Evolutionary conservation across 2,888 invertebrate species (phyloP).

Genomic region (Cerastis leucographa): DNA sequence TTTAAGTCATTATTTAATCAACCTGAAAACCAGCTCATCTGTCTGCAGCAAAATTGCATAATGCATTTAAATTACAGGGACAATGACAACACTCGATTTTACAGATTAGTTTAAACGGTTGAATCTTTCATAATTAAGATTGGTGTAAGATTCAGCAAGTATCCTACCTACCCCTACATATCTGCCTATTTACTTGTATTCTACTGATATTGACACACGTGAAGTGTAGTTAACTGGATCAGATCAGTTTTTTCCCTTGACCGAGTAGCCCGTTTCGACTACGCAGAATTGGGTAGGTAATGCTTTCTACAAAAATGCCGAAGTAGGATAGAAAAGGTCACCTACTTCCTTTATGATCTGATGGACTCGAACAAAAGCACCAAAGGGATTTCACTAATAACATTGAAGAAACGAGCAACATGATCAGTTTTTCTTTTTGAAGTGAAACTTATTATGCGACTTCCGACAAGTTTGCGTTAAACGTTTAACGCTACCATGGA

Average conservation of each 20-base stretch:
- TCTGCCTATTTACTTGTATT: background rate
- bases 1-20: slow-evolving; percentile 56
- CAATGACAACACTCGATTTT: slow-evolving; percentile 38
- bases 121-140: slow-evolving; percentile 8
- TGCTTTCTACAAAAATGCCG: background rate
- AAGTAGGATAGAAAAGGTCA: background rate
- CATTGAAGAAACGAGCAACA: background rate
- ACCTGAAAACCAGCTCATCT: slow-evolving; percentile 18
- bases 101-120: background rate
- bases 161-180: background rate
- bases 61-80: slow-evolving; percentile 11
- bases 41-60: slow-evolving; percentile 51
- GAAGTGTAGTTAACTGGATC: background rate
- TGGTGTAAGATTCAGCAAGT: slow-evolving; percentile 6
- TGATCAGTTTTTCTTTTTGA: background rate
- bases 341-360: background rate
- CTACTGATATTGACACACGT: background rate
- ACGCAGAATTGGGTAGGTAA: background rate
- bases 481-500: too few species aligned
- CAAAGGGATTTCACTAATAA: background rate
- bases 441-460: too few species aligned
- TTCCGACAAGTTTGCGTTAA: too few species aligned
- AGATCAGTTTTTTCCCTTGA: slow-evolving; percentile 8
- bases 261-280: slow-evolving; percentile 5
- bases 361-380: background rate